Percentiles rank a stretch among this genome's conserved stretches.
phyloP scores from a whole-genome alignment of 1,140 invertebrate genomes.

The Heliconius congener region DNA sequence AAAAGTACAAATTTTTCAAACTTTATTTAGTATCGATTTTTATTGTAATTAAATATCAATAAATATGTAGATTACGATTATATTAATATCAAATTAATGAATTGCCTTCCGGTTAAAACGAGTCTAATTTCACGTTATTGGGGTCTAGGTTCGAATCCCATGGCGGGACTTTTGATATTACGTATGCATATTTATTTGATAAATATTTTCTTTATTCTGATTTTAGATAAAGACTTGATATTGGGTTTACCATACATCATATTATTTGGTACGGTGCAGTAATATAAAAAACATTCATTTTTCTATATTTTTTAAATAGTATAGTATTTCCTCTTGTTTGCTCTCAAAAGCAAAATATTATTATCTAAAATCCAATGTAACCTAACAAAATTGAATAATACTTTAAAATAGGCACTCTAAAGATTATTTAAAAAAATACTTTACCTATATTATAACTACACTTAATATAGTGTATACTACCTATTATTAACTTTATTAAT shows the following conservation, averaged over 20 bases:
- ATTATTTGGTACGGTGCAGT: neutral
- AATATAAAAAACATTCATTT: neutral
- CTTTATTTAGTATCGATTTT: neutral
- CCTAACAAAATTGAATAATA: too few species aligned
- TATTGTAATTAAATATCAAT: neutral
- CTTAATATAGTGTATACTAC: too few species aligned
- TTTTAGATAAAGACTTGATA: neutral
- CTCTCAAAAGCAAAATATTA: too few species aligned
- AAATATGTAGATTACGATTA: slow-evolving; percentile 6
- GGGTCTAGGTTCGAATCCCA: neutral
- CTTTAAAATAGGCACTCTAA: too few species aligned
- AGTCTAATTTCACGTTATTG: neutral
- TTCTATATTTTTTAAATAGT: neutral
- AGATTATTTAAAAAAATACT: too few species aligned
- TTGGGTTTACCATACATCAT: neutral
- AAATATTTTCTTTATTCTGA: neutral
- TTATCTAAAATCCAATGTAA: too few species aligned
- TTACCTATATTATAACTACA: neutral
- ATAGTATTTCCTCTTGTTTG: too few species aligned
- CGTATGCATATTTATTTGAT: neutral
- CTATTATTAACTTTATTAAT: too few species aligned
- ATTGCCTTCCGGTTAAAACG: neutral
- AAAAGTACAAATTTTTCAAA: neutral
- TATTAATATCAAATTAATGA: slow-evolving; percentile 8
- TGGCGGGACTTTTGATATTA: neutral